A percentile compares a stretch with the other conserved stretches of the same genome.
Evolutionary conservation across 2,888 invertebrate species (phyloP).

Genomic region (Apamea anceps): DNA sequence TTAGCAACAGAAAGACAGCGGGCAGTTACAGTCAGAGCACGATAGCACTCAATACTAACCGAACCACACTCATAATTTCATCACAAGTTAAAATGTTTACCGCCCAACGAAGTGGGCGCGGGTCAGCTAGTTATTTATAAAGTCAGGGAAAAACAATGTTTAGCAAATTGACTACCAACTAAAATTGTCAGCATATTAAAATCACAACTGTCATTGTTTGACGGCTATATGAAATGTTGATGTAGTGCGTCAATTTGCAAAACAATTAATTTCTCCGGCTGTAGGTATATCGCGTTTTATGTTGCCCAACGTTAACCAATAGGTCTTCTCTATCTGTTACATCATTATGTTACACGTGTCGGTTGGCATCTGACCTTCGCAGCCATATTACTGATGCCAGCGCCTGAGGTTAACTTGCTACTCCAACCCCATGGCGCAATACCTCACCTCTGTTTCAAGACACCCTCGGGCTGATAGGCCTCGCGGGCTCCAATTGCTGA

Average conservation of each 20-base stretch:
- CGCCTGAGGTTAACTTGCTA: constrained; percentile 15
- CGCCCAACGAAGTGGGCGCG: too few relatives aligned
- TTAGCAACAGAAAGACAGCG: too few relatives aligned
- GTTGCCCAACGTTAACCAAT: background rate
- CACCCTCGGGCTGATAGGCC: background rate
- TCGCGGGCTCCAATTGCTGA: constrained; percentile 13
- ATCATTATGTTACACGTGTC: constrained; percentile 18
- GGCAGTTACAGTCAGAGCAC: too few relatives aligned
- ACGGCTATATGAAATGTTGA: background rate
- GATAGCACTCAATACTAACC: too few relatives aligned
- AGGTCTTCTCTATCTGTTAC: too few relatives aligned
- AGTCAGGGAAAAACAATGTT: background rate
- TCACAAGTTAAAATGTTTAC: too few relatives aligned
- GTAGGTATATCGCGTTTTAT: background rate
- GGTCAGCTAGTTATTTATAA: background rate
- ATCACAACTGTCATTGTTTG: background rate
- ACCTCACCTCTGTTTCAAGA: constrained; percentile 37
- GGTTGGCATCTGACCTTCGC: constrained; percentile 5
- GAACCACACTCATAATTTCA: too few relatives aligned
- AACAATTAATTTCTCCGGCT: background rate
- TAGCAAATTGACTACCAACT: background rate
- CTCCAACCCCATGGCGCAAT: background rate
- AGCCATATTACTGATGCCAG: background rate
- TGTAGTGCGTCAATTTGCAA: background rate
- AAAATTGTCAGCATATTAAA: background rate